Evolutionary conservation across 2,113 vertebrate genomes (phyloP).

Genomic region (Oceanites oceanicus): DNA sequence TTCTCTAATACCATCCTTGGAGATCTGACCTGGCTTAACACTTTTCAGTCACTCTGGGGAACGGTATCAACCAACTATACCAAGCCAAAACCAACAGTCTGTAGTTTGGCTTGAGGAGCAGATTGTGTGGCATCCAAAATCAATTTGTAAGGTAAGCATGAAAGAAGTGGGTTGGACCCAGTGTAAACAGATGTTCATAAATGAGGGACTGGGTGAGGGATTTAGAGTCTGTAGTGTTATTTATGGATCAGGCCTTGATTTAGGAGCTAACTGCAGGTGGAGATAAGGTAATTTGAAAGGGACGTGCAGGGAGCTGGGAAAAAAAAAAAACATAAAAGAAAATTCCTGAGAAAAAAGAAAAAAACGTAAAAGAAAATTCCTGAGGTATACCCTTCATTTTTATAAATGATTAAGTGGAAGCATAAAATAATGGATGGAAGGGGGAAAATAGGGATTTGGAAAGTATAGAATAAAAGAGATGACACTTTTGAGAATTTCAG

Average conservation of each 20-base stretch:
- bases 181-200: background rate
- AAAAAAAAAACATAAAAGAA: background rate
- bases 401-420: background rate
- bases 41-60: background rate
- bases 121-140: background rate
- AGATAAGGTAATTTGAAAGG: background rate
- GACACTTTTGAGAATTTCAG: background rate
- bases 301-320: no score
- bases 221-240: background rate
- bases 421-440: background rate
- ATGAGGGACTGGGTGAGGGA: background rate
- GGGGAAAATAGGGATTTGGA: background rate
- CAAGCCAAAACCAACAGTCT: background rate
- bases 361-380: background rate
- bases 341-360: background rate
- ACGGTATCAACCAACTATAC: background rate
- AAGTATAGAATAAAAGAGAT: background rate
- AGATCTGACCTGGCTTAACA: background rate
- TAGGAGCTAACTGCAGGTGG: background rate
- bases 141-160: background rate
- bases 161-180: background rate
- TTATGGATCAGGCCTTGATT: background rate
- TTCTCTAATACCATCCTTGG: background rate
- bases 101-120: background rate
- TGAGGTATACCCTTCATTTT: background rate